A percentile compares a stretch with the other conserved stretches of the same genome.
Evolutionary conservation across 2,797 vertebrate genomes (phyloP).

Genomic region (Vespertilio murinus): DNA sequence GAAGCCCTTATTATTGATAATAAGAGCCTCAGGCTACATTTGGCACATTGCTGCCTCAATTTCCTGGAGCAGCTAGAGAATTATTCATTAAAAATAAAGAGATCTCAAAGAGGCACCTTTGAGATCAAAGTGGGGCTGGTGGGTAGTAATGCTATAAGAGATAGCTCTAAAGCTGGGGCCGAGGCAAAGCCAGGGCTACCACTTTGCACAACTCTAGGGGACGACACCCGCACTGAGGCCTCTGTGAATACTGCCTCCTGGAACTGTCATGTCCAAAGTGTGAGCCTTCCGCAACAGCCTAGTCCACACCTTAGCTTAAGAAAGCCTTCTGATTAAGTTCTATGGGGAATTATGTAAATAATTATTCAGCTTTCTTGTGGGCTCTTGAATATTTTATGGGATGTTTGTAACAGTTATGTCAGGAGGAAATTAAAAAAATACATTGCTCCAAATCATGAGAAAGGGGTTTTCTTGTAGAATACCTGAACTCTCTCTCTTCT

Average conservation of each 20-base stretch:
- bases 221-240: not conserved
- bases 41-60: not conserved
- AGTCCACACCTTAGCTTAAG: not conserved
- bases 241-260: rapidly evolving
- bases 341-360: not conserved
- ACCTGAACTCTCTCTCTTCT: constrained; percentile 85
- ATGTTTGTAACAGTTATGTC: not conserved
- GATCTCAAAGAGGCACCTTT: not conserved
- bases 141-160: rapidly evolving
- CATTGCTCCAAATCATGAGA: not conserved
- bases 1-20: not conserved
- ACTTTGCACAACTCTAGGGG: not conserved
- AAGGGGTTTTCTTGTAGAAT: constrained; percentile 41
- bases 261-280: not conserved
- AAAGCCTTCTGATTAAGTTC: not conserved
- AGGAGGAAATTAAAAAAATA: not conserved
- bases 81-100: not conserved
- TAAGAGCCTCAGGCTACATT: not conserved
- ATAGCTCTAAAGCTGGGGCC: not conserved
- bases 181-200: not conserved
- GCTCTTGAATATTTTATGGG: not conserved
- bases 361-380: not conserved
- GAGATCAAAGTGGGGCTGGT: not conserved
- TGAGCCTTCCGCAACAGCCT: not conserved
- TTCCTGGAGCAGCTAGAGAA: not conserved